phyloP scores from a whole-genome alignment of 2,113 vertebrate genomes.

The Neotoma lepida region DNA sequence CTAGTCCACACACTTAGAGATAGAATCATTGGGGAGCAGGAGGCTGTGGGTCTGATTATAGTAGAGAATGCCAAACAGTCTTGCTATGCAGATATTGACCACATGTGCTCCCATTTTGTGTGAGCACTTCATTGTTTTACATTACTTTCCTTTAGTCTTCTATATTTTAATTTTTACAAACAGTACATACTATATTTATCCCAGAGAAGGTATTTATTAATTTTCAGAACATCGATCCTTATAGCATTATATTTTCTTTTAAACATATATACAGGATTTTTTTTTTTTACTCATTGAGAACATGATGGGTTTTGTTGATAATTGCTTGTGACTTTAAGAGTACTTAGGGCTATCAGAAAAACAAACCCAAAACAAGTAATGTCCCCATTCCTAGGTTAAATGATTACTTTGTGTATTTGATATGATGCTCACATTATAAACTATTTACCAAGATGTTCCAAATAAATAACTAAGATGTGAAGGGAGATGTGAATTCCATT shows the following conservation, averaged over 20 bases:
- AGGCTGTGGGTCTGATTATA: not conserved
- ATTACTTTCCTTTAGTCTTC: conserved; percentile 16
- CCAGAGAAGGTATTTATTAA: not conserved
- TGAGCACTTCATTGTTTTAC: not conserved
- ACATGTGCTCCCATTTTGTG: not conserved
- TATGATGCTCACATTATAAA: not conserved
- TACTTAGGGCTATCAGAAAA: not conserved
- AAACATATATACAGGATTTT: not conserved
- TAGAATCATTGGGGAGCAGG: not conserved
- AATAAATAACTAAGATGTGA: conserved; percentile 50
- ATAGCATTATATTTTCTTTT: not conserved
- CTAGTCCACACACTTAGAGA: not conserved
- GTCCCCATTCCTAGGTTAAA: not conserved
- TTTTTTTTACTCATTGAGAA: conserved; percentile 3
- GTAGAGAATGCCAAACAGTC: not conserved
- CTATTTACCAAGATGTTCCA: conserved; percentile 14
- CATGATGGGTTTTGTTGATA: not conserved
- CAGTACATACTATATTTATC: not conserved
- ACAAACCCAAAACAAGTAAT: conserved; percentile 23
- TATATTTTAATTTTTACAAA: not conserved
- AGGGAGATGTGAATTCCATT: conserved; percentile 31
- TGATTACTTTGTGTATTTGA: conserved; percentile 1
- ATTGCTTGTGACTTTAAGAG: conserved; percentile 57
- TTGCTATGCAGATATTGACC: not conserved
- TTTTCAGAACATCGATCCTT: not conserved